Base-by-base conservation (phyloP, 2,113 vertebrate genomes). In the Chamaea fasciata region DNA sequence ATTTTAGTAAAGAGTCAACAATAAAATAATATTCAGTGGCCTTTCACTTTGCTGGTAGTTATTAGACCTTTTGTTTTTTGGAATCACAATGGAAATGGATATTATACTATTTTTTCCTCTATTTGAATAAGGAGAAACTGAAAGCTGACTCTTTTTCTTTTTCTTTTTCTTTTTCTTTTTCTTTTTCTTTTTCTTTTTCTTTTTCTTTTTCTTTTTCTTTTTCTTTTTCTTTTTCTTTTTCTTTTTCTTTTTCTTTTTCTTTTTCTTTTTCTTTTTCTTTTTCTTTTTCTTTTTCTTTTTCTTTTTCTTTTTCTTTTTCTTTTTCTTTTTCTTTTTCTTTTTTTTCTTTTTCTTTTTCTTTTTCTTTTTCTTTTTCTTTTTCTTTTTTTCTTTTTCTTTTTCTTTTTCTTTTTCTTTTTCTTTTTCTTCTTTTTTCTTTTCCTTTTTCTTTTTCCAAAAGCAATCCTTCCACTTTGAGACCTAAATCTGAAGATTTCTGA, bases 211-310 rank as follows among this genome's bases (percentile, higher is more conserved):
- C 19, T 18, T 39, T 39, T 39, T 39, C 10, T 39, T 39, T 39
- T 39, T 39, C 10, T 39, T 39, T 39, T 10, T n/a, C n/a, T 10
- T 39, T 39, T 39, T 39, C 10, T 39, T 39, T 39, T 39, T 39
- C 10, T 22, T 56, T 56, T n/a, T n/a, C 16, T 1, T 1, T 2
- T 2, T 2, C 20, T n/a, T 57, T 57, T 35, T 35, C 19, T 18
- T 39, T 39, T 39, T 39, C 10, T 39, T 39, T 39, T 39, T 39
- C 10, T 39, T 39, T 39, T 10, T n/a, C n/a, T 10, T 39, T 39
- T 39, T 39, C 10, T 39, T 39, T 39, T 39, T 39, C 10, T 22
- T 56, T 56, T n/a, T n/a, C 16, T 1, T 1, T 2, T 2, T 2
- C 20, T n/a, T n/a, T n/a, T n/a, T n/a, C n/a, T n/a, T n/a, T n/a